Conservation (phyloP, 2,113 vertebrate genomes). For the Rhinolophus ferrumequinum region DNA sequence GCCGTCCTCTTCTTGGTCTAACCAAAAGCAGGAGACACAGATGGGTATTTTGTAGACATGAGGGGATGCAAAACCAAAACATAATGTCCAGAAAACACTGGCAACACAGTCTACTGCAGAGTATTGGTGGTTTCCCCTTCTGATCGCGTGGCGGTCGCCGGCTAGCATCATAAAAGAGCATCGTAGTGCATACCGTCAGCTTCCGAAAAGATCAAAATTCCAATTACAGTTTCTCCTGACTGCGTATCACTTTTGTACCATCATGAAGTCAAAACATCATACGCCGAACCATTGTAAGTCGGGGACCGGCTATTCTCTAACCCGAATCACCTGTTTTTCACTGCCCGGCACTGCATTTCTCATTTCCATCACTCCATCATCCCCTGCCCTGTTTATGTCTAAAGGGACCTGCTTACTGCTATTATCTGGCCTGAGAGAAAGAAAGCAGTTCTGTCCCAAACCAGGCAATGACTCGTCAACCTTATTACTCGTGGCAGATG, state of each 20-base stretch:
- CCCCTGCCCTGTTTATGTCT: not conserved
- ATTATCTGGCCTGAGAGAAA: not conserved
- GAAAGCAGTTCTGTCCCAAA: not conserved
- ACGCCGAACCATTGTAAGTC: no score
- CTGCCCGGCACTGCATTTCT: not conserved
- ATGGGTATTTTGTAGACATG: not conserved
- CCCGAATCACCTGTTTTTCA: not conserved
- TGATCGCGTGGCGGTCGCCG: rapidly evolving
- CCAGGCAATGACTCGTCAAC: not conserved
- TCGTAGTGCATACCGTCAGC: not conserved
- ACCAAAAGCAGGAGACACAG: not conserved
- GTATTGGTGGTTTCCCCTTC: not conserved
- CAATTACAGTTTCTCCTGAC: not conserved
- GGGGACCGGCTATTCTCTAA: not conserved
- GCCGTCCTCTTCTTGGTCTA: not conserved
- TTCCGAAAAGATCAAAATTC: not conserved
- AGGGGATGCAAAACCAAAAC: not conserved
- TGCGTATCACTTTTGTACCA: not conserved
- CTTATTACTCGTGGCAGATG: not conserved
- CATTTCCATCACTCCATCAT: not conserved
- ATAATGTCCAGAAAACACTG: no score
- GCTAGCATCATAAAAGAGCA: not conserved
- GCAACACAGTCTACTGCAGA: not conserved
- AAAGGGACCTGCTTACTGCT: not conserved
- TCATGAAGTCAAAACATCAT: not conserved